Conservation (phyloP, 2,888 invertebrate species). For the Pinctada fucata region DNA sequence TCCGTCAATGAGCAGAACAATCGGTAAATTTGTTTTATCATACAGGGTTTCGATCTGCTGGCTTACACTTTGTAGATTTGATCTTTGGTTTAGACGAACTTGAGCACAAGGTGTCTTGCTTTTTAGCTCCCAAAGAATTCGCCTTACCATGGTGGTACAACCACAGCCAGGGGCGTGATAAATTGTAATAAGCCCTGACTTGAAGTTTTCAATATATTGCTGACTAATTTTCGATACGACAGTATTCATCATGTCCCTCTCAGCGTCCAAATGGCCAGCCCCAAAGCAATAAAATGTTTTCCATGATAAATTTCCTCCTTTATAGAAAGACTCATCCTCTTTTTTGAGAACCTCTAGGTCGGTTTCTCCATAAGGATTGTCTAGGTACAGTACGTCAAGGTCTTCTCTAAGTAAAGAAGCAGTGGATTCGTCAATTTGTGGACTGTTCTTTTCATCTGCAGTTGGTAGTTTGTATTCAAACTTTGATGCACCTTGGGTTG, state of each 20-base stretch:
- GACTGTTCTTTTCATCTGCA: constrained; percentile 7
- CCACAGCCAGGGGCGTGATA: constrained; percentile 57
- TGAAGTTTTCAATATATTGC: constrained; percentile 31
- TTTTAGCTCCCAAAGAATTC: constrained; percentile 54
- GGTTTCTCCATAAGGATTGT: constrained; percentile 26
- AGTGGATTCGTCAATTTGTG: constrained; percentile 22
- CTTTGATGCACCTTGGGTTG: no score
- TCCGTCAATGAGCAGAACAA: constrained; percentile 53
- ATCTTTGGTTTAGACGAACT: constrained; percentile 40
- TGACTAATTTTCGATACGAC: constrained; percentile 30
- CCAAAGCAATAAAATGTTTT: constrained; percentile 37
- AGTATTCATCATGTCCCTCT: constrained; percentile 31
- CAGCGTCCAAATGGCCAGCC: constrained; percentile 40
- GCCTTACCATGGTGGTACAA: constrained; percentile 56
- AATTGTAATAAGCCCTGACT: constrained; percentile 45
- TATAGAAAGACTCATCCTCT: constrained; percentile 40
- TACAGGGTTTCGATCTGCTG: constrained; percentile 45
- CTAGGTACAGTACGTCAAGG: constrained; percentile 41
- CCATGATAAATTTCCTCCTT: constrained; percentile 46
- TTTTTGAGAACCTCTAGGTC: constrained; percentile 34
- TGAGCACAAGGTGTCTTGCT: constrained; percentile 50
- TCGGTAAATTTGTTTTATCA: constrained; percentile 48
- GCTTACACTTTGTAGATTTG: constrained; percentile 34
- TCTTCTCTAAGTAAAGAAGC: constrained; percentile 42
- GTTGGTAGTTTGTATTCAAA: constrained; percentile 37